Evolutionary conservation across 2,888 invertebrate genomes (phyloP), one percentile per base, ranked within the genome.

Genomic region (Pseudolycoriella hygida): DNA sequence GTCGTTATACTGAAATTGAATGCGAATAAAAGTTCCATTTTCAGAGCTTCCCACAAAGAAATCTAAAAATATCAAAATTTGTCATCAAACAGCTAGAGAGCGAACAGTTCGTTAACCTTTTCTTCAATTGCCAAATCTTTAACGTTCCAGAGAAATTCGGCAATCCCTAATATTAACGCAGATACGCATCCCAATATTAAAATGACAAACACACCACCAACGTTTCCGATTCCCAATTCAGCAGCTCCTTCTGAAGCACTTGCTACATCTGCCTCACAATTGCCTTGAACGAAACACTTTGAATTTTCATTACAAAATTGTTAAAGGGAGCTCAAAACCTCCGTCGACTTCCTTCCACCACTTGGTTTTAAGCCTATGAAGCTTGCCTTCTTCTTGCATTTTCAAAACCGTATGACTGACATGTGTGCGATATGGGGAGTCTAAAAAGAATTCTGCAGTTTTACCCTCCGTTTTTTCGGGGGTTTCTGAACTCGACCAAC

Each of bases 121-220:
- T 85, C 82, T 48, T 78, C 76, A 2, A 80, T 77, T 19, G 84
- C 77, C 42, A 85, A 76, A 56, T 82, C 73, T 52, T 80, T 73
- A 2, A 87, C 77, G 60, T 89, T 85, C 76, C 88, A 78, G 17
- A 88, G 64, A 58, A 93, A 90, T 60, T 96, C 92, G 15, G 80
- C 67, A 10, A 88, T 61, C 4, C 88, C 86, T 15, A 92, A 74
- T 2, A 80, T 50, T 37, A 84, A 67, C 0, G 88, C 82, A 17
- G 80, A 60, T 2, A 72, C 56, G 40, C 84, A 76, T 0, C 92
- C 92, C 5, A 72, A 66, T 1, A 79, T 75, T 5, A 93, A 69
- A 3, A 93, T 87, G 19, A 92, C 73, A 60, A 92, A 93, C 40
- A 92, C 87, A 52, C 93, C 92, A 52, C 90, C 90, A 0, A 92